Evolutionary conservation across 2,797 vertebrate genomes (phyloP).

Genomic region (Bufotes viridis): DNA sequence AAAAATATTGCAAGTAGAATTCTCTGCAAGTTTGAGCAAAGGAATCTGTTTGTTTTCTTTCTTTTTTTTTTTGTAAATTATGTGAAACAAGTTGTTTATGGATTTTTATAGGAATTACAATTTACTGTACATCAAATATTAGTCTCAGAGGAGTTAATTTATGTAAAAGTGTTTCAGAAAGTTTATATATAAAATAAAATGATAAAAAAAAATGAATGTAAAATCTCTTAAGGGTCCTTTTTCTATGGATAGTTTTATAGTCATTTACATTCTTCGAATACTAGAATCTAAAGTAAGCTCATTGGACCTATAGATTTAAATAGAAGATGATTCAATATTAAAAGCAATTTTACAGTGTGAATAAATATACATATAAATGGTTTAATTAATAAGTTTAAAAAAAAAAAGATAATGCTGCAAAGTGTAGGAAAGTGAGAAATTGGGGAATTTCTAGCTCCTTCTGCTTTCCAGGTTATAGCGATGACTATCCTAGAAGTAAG

Average conservation of each 20-base stretch:
- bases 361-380: slow-evolving; percentile 27
- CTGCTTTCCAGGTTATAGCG: slow-evolving; percentile 24
- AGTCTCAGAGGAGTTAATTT: slow-evolving; percentile 98
- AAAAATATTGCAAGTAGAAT: slow-evolving; percentile 76
- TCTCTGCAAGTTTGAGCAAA: slow-evolving; percentile 87
- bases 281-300: neutral
- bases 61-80: slow-evolving; percentile 98
- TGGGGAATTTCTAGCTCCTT: slow-evolving; percentile 10
- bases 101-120: slow-evolving; percentile 93
- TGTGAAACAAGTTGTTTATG: slow-evolving; percentile 97
- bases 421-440: slow-evolving; percentile 7
- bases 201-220: slow-evolving; percentile 84
- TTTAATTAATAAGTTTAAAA: neutral
- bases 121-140: slow-evolving; percentile 97
- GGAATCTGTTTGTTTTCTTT: slow-evolving; percentile 81
- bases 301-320: slow-evolving; percentile 35
- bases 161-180: slow-evolving; percentile 99
- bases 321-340: slow-evolving; percentile 20
- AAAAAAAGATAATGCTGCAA: slow-evolving; percentile 17
- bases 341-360: slow-evolving; percentile 29
- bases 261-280: slow-evolving; percentile 25
- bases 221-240: slow-evolving; percentile 51
- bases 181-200: slow-evolving; percentile 96
- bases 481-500: slow-evolving; percentile 23
- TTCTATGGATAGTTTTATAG: slow-evolving; percentile 55